Base-by-base conservation (phyloP, 2,888 invertebrate genomes). In the Neoaliturus tenellus region DNA sequence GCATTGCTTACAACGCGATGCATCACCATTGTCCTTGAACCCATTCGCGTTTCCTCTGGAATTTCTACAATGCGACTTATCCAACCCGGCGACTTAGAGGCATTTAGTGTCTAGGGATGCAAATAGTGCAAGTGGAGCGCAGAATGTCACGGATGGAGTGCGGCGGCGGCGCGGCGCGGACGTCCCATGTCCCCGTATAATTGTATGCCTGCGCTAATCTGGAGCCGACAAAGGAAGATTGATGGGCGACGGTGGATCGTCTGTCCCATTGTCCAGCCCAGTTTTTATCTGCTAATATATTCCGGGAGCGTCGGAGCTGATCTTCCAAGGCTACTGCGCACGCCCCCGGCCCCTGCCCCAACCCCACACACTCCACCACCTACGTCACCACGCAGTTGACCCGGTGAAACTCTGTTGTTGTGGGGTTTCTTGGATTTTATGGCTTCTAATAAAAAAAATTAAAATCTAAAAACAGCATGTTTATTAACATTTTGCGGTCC, bases 251-350 rank as follows among this genome's bases (percentile, higher is more conserved):
- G 55, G 2, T 23, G 55, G 31, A 31, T 62, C 62, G 62, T 14
- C 62, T 62, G 62, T 62, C 62, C 62, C 62, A 62, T 62, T 62
- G 62, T 62, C 62, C 62, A 62, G 62, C 62, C 62, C 62, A 62
- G 62, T 62, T 62, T 62, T 62, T 62, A 62, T 62, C 62, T 62
- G 62, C 62, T 62, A 62, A 62, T 62, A 62, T 62, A 62, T 62
- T 62, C 62, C 28, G 62, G 25, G 10, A 62, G 14, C 62, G 62
- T 62, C 62, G 25, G 20, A 25, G 62, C 17, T 62, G 62, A 62
- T 62, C 51, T 51, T 23, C 62, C 28, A 62, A 31, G 62, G 28
- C 31, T 28, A 28, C 31, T 20, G 20, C 0, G 55, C 23, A 5
- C 23, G 23, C 55, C 55, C 55, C 55, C 23, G 55, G 20, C 20